Conservation (phyloP, 2,797 vertebrate genomes). For the Parotocinclus haroldoi region DNA sequence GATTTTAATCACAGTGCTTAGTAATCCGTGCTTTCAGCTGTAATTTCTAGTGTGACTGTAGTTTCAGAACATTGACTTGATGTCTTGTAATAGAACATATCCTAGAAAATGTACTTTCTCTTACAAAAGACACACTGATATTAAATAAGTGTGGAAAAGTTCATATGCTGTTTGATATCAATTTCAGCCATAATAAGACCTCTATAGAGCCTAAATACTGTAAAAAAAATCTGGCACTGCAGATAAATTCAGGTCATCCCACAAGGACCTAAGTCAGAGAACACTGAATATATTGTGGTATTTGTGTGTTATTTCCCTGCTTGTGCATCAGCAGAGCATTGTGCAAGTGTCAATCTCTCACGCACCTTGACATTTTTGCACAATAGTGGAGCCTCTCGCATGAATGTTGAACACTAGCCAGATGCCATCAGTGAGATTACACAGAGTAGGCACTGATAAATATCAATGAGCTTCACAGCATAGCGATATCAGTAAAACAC, state of each 20-base stretch:
- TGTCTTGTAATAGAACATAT: no score
- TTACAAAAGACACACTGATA: no score
- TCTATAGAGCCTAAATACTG: neutral
- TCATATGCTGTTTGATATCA: no score
- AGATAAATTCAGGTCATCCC: neutral
- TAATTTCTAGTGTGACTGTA: no score
- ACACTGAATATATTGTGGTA: neutral
- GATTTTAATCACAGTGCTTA: no score
- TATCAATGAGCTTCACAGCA: constrained; percentile 36
- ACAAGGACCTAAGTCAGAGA: neutral
- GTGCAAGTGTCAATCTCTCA: constrained; percentile 42
- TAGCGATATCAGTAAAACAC: constrained; percentile 19
- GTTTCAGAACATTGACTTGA: no score
- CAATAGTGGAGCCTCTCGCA: constrained; percentile 38
- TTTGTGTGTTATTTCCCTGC: constrained; percentile 21
- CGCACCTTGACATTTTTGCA: constrained; percentile 48
- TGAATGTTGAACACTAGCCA: constrained; percentile 36
- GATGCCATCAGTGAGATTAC: constrained; percentile 40
- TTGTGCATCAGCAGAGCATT: constrained; percentile 33
- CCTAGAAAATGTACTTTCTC: no score
- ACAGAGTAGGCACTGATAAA: constrained; percentile 39
- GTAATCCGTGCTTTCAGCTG: no score
- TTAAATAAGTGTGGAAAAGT: no score
- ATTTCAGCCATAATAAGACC: neutral
- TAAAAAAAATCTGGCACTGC: neutral